These are phyloP conservation scores for Nerophis lumbriciformis DNA, from an alignment of 2,113 vertebrate genomes.

Conservation along the genomic window DNA sequence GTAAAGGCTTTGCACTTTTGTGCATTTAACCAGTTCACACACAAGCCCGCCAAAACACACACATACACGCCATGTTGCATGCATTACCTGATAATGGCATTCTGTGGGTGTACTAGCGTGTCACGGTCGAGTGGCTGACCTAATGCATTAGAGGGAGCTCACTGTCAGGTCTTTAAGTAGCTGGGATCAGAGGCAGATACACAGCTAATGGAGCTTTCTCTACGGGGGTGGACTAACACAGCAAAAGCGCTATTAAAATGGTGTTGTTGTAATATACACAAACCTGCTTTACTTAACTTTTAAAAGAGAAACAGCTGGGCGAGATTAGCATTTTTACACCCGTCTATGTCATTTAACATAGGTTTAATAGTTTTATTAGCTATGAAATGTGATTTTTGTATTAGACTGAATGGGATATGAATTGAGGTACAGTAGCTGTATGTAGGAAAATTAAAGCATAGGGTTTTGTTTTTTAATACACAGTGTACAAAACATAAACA, in stretches of 20 bases:
- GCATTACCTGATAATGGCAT: conserved; percentile 62
- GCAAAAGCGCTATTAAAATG: conserved; percentile 41
- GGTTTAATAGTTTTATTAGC: neutral
- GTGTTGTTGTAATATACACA: conserved; percentile 9
- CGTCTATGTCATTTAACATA: neutral
- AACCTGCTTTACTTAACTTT: conserved; percentile 13
- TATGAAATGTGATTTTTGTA: neutral
- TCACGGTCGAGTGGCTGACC: conserved; percentile 63
- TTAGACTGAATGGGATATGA: neutral
- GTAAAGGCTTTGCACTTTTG: conserved; percentile 3
- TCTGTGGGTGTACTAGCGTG: conserved; percentile 65
- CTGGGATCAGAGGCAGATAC: conserved; percentile 63
- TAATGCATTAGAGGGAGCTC: conserved; percentile 68
- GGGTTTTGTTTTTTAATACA: no score
- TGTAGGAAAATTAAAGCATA: no score
- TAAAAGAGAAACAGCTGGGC: conserved; percentile 17
- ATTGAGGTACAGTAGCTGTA: no score
- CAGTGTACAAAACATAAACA: no score
- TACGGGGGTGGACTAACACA: conserved; percentile 62
- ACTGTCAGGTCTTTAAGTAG: conserved; percentile 70
- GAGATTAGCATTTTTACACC: conserved; percentile 10
- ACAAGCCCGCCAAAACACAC: neutral
- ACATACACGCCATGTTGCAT: conserved; percentile 29
- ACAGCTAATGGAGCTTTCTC: conserved; percentile 67
- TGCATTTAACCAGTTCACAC: conserved; percentile 5